Conservation (phyloP, 1,140 invertebrate species). For the Sitodiplosis mosellana region DNA sequence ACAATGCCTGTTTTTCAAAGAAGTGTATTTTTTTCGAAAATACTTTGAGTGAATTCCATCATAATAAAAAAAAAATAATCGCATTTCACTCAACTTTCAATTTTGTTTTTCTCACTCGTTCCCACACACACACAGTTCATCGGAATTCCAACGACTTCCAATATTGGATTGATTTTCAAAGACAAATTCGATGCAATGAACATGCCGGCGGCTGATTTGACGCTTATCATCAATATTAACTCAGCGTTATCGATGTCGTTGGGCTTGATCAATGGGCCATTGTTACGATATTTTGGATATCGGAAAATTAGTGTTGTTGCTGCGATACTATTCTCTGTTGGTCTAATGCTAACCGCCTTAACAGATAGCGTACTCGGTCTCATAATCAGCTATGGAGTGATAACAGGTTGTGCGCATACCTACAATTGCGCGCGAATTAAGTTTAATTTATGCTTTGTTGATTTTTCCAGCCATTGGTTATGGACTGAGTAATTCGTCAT, state of each 20-base stretch:
- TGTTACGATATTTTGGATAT: conserved; percentile 33
- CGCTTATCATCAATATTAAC: conserved; percentile 37
- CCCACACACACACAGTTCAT: conserved; percentile 26
- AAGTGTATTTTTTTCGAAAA: too few species aligned
- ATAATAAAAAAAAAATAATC: not conserved
- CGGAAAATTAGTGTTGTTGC: conserved; percentile 34
- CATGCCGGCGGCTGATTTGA: conserved; percentile 31
- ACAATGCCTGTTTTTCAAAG: too few species aligned
- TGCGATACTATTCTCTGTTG: conserved; percentile 26
- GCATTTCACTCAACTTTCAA: not conserved
- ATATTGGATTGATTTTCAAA: conserved; percentile 35
- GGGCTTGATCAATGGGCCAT: conserved; percentile 36
- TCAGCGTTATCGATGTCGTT: conserved; percentile 39
- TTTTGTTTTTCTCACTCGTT: not conserved
- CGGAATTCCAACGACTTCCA: conserved; percentile 33
- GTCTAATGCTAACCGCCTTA: conserved; percentile 30
- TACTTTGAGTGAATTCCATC: not conserved
- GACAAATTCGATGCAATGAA: conserved; percentile 29
- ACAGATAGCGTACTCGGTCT: conserved; percentile 31
- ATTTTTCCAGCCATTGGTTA: not conserved
- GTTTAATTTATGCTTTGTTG: too few species aligned
- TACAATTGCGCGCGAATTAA: too few species aligned
- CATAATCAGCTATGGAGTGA: conserved; percentile 38
- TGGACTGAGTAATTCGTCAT: not conserved
- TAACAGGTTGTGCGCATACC: conserved; percentile 42